phyloP scores from a whole-genome alignment of 2,888 invertebrate genomes.

The Apocheima hispidaria region DNA sequence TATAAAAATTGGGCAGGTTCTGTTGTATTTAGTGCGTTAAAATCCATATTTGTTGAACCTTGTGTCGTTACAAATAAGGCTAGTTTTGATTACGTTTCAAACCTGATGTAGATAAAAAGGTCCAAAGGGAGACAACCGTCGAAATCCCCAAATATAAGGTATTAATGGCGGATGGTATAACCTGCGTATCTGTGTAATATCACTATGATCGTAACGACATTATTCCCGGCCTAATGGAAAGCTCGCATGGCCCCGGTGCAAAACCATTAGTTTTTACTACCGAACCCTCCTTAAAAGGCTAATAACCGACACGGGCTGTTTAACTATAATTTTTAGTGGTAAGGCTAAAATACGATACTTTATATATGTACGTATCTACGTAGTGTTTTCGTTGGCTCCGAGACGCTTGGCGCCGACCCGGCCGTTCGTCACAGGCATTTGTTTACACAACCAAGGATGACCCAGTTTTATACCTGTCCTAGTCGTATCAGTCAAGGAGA shows the following conservation, averaged over 20 bases:
- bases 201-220: conserved; percentile 42
- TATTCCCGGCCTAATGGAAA: conserved; percentile 51
- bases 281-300: conserved; percentile 44
- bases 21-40: no score
- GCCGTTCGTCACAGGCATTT: conserved; percentile 59
- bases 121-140: background rate
- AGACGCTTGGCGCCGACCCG: conserved; percentile 59
- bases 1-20: no score
- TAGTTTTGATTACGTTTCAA: background rate
- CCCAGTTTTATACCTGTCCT: conserved; percentile 57
- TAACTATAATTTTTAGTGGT: conserved; percentile 19
- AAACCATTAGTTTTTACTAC: conserved; percentile 54
- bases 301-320: conserved; percentile 40
- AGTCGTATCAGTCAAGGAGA: conserved; percentile 46
- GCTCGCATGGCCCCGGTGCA: conserved; percentile 42
- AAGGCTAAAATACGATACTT: conserved; percentile 6
- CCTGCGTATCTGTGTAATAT: conserved; percentile 38
- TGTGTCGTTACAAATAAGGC: background rate
- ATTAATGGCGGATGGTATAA: conserved; percentile 29
- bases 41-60: background rate
- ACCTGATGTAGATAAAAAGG: background rate
- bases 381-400: conserved; percentile 57
- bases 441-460: conserved; percentile 58
- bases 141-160: conserved; percentile 13
- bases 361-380: conserved; percentile 38